Evolutionary conservation across 2,888 invertebrate species (phyloP).

Genomic region (Drosophila kanekoi): DNA sequence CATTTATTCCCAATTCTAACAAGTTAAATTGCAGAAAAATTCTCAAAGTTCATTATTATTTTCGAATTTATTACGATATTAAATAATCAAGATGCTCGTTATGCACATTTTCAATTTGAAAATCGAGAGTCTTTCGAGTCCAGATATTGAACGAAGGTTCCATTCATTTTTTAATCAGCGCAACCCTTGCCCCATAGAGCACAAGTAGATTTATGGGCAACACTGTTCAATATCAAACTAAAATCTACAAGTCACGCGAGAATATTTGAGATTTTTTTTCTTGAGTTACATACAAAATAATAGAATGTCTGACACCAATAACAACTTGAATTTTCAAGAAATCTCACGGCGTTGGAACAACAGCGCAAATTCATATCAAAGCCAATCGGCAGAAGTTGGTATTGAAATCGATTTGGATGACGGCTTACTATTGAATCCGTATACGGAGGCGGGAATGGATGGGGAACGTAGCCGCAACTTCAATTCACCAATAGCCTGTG

Average conservation of each 20-base stretch:
- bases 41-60: too few relatives aligned
- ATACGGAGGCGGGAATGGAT: background rate
- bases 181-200: background rate
- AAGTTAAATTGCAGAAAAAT: too few relatives aligned
- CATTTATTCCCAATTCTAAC: too few relatives aligned
- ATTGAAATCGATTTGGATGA: background rate
- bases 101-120: background rate
- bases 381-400: background rate
- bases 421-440: background rate
- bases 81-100: too few relatives aligned
- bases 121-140: background rate
- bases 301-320: conserved; percentile 23
- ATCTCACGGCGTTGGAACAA: background rate
- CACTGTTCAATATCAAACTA: background rate
- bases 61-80: too few relatives aligned
- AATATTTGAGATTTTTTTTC: conserved; percentile 1
- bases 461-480: background rate
- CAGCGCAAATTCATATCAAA: background rate
- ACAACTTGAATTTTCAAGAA: background rate
- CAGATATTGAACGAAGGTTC: background rate
- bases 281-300: background rate
- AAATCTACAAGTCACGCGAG: conserved; percentile 11
- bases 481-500: background rate
- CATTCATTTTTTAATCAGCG: background rate
- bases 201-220: background rate